A percentile compares a stretch with the other conserved stretches of the same genome.
These are phyloP conservation scores for Phenganax marumi DNA, from an alignment of 92 coral and sea anemone genomes.

Conservation along the genomic window DNA sequence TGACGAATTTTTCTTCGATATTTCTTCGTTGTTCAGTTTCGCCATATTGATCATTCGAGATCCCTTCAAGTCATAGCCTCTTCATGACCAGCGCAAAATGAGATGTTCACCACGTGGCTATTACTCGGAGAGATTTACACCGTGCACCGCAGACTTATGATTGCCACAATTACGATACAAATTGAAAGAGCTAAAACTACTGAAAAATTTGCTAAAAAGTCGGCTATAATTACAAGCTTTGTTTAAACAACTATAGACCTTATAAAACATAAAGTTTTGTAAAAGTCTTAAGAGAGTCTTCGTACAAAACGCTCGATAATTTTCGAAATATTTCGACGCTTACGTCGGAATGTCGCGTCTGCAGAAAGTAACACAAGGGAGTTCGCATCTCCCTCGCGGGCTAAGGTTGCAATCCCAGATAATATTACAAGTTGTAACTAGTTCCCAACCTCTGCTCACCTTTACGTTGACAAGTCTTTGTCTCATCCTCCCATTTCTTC, in stretches of 20 bases:
- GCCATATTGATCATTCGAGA: no score
- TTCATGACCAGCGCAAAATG: no score
- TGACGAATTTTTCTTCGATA: no score
- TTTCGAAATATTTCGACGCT: neutral
- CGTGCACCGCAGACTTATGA: no score
- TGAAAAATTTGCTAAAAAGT: neutral
- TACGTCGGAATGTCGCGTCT: neutral
- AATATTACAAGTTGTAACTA: no score
- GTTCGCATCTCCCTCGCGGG: neutral
- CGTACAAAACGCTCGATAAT: neutral
- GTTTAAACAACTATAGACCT: neutral
- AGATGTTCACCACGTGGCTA: no score
- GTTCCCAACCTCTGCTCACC: conserved; percentile 53
- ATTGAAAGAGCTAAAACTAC: no score
- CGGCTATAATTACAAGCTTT: neutral
- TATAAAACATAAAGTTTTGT: neutral
- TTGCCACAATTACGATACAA: no score
- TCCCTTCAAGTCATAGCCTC: no score
- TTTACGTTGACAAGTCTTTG: conserved; percentile 80
- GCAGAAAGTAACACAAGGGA: neutral
- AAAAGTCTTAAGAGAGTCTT: neutral
- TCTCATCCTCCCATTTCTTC: conserved; percentile 80
- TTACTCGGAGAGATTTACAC: no score
- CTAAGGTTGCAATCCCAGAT: neutral
- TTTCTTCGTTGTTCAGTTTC: no score